Conservation (phyloP, 2,888 invertebrate genomes). For the Tiliacea aurago region DNA sequence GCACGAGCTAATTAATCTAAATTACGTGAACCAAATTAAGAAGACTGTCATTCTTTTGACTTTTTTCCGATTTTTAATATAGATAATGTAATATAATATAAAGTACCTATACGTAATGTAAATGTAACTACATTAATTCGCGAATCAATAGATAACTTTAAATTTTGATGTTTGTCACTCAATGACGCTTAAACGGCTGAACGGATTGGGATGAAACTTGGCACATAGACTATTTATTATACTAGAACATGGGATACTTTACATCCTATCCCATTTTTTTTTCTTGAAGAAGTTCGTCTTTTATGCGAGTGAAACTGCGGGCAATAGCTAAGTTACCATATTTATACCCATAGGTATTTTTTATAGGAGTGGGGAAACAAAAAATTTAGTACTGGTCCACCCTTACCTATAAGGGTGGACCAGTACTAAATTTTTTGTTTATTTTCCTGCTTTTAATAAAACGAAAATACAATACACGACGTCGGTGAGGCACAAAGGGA, state of each 20-base stretch:
- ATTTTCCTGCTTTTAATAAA: slow-evolving; percentile 81
- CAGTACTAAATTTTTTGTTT: slow-evolving; percentile 74
- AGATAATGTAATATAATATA: background rate
- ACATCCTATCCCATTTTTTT: no score
- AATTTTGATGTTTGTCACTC: background rate
- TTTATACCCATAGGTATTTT: slow-evolving; percentile 12
- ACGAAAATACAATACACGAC: slow-evolving; percentile 77
- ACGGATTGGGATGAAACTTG: background rate
- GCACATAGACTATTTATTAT: background rate
- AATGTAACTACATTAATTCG: background rate
- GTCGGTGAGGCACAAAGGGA: slow-evolving; percentile 75
- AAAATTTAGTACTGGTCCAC: no score
- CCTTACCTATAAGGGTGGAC: slow-evolving; percentile 41
- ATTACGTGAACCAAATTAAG: slow-evolving; percentile 1
- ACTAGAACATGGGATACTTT: background rate
- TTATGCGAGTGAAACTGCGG: background rate
- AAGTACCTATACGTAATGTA: no score
- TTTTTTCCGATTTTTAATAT: background rate
- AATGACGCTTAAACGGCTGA: background rate
- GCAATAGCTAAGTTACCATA: slow-evolving; percentile 3
- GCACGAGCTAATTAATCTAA: background rate
- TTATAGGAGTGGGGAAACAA: slow-evolving; percentile 30
- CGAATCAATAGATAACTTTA: background rate
- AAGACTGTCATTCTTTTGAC: background rate
- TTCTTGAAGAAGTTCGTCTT: background rate